These are phyloP conservation scores for Channa striata DNA, from an alignment of 2,797 vertebrate species.

Conservation along the genomic window DNA sequence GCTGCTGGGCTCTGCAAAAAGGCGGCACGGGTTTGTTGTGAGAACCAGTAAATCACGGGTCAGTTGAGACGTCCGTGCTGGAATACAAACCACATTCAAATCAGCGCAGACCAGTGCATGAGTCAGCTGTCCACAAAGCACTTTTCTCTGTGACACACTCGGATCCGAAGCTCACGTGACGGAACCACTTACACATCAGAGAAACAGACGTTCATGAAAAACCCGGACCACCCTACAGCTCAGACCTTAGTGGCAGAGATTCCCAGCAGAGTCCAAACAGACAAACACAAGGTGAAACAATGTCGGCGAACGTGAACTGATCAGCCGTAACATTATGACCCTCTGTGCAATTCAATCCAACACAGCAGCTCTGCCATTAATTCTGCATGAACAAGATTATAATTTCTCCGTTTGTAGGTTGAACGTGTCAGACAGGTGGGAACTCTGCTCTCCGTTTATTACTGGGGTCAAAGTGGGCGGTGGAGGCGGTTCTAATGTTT, in stretches of 20 bases:
- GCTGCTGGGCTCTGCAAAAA: no score
- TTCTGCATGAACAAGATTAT: no score
- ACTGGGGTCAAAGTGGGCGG: no score
- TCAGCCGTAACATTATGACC: no score
- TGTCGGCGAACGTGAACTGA: no score
- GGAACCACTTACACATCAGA: constrained; percentile 1
- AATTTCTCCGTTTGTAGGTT: no score
- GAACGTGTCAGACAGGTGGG: no score
- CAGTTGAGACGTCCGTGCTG: background rate
- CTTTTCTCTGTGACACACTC: background rate
- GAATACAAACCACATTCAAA: background rate
- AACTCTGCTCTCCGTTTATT: no score
- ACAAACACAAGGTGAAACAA: background rate
- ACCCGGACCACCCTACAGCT: constrained; percentile 24
- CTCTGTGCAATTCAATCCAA: no score
- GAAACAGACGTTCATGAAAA: no score
- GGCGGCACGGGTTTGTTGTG: background rate
- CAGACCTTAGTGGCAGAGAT: constrained; percentile 1
- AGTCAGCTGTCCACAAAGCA: constrained; percentile 2
- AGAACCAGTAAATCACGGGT: background rate
- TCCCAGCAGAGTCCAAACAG: background rate
- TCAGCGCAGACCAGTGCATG: background rate
- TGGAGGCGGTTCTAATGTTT: no score
- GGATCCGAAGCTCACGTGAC: constrained; percentile 15
- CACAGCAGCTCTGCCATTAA: no score